Base-by-base conservation (phyloP, 64 coral and sea anemone species). In the Pachyseris speciosa region DNA sequence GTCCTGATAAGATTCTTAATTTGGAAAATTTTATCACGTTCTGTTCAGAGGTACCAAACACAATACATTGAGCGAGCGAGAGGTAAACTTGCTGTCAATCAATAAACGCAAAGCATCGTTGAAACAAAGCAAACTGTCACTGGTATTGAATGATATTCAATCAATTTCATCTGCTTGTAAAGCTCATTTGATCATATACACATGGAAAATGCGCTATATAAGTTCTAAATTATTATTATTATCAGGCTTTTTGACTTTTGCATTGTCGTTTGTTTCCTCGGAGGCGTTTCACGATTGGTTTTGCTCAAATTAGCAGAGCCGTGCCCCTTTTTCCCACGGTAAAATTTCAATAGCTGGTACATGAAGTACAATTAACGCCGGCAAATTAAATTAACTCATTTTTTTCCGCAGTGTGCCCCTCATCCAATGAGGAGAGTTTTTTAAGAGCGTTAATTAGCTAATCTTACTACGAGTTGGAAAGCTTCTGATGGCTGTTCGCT, bases 321-420 rank as follows among this genome's bases (percentile, higher is more conserved):
- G 6, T 40, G 51, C 36, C 13, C 38, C 19, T 81, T 81, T 79
- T 81, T 81, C 77, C 77, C 77, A 81, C 77, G 77, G 77, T 81
- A 81, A 81, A 81, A 81, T 81, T 81, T 81, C 51, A 61, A 39
- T 81, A 63, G 11, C 77, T 81, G 77, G 77, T 81, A 63, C 50
- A n/a, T 58, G 50, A 37, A 24, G 22, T 6, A 79, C 75, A 79
- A 79, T 78, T 37, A 30, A 57, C 15, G 31, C 22, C 53, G 7
- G 22, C 33, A 81, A 81, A 63, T 48, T 57, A 58, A 79, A 53
- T 79, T 42, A 74, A 74, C 16, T 57, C 50, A 2, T 15, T 13
- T 67, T 33, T 32, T 79, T 79, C 28, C 49, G 36, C 48, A 31
- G 63, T 64, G n/a, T 24, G 53, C 51, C 31, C n/a, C 13, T 81